A percentile compares a stretch with the other conserved stretches of the same genome.
Conservation (phyloP, 2,888 invertebrate species). For the Brenthis ino region DNA sequence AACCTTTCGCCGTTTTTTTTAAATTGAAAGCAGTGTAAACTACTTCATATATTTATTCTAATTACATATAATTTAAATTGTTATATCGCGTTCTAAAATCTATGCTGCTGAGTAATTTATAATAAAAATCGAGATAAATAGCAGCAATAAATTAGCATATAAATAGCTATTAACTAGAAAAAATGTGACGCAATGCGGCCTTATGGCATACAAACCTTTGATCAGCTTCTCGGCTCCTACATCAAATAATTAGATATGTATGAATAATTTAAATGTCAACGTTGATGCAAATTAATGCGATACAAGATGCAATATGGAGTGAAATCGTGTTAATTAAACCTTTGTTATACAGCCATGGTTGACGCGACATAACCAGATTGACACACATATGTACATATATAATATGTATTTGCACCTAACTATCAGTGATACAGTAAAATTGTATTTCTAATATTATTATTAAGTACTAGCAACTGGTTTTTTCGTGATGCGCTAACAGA, state of each 20-base stretch:
- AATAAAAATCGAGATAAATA: too few relatives aligned
- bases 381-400: neutral
- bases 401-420: too few relatives aligned
- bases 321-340: conserved; percentile 16
- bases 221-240: neutral
- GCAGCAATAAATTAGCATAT: too few relatives aligned
- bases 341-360: conserved; percentile 7
- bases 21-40: too few relatives aligned
- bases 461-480: neutral
- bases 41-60: too few relatives aligned
- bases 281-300: conserved; percentile 11
- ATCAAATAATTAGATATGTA: conserved; percentile 1
- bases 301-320: conserved; percentile 17
- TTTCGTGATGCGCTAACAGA: too few relatives aligned
- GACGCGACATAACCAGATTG: neutral
- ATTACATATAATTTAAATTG: too few relatives aligned
- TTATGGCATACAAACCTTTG: neutral
- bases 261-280: conserved; percentile 6
- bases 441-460: neutral
- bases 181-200: too few relatives aligned
- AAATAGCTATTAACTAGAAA: too few relatives aligned
- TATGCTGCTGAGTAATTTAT: too few relatives aligned
- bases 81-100: too few relatives aligned
- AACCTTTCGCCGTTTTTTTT: too few relatives aligned
- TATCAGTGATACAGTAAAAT: neutral